These are phyloP conservation scores for Rhinichthys osculus DNA, from an alignment of 2,797 vertebrate genomes.

Conservation along the genomic window DNA sequence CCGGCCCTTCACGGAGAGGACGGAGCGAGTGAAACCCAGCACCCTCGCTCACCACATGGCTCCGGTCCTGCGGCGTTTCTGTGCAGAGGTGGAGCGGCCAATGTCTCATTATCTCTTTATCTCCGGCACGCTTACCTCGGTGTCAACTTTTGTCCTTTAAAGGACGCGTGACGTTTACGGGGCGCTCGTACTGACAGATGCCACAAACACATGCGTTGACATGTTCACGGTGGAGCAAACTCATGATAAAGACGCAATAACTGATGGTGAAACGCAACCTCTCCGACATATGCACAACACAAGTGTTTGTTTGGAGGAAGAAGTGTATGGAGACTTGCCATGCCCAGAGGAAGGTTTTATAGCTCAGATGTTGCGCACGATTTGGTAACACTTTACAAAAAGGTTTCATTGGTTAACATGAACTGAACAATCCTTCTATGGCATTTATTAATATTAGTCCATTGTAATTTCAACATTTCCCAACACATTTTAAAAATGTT, in stretches of 20 bases:
- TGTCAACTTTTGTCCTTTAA: conserved; percentile 79
- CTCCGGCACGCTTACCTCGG: conserved; percentile 64
- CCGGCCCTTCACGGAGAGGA: conserved; percentile 6
- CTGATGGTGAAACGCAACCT: background rate
- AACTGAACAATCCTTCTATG: background rate
- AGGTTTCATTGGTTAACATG: background rate
- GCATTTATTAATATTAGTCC: background rate
- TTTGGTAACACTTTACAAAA: background rate
- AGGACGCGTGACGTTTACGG: conserved; percentile 76
- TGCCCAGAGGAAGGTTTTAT: background rate
- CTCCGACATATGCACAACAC: background rate
- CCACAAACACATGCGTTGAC: conserved; percentile 70
- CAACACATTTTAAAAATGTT: no score
- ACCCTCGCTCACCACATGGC: conserved; percentile 75
- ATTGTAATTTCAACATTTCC: background rate
- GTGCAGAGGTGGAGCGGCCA: conserved; percentile 69
- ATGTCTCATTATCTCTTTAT: conserved; percentile 79
- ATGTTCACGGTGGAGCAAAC: conserved; percentile 69
- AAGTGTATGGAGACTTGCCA: background rate
- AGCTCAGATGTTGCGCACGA: background rate
- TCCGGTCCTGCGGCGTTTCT: conserved; percentile 70
- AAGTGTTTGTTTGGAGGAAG: background rate
- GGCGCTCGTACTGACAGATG: conserved; percentile 69
- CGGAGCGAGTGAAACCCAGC: conserved; percentile 72
- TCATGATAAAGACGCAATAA: background rate